Base-by-base conservation (phyloP, 2,888 invertebrate species). In the Geophilus truncorum region DNA sequence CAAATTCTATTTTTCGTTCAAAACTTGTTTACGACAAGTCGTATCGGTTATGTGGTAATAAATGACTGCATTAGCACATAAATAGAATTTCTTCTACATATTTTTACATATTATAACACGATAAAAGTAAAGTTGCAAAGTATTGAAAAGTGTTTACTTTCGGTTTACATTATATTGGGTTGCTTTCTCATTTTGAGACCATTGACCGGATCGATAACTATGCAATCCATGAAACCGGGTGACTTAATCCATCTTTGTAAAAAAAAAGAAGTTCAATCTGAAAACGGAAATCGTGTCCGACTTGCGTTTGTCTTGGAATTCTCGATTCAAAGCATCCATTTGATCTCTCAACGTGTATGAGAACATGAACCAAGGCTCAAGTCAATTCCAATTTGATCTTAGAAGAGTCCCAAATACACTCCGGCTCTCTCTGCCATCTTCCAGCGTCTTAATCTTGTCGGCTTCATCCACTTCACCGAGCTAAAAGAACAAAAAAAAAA, bases 311-410 rank as follows among this genome's bases (percentile, higher is more conserved):
- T 70, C 70, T 25, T 25, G 3, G 15, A 10, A 70, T 45, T 15
- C 70, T 25, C 70, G 70, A 28, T 70, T 70, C 70, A 28, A 25
- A 28, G 28, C 70, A 28, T 1, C 70, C 70, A 70, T 70, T 70
- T 70, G 70, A 70, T 70, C 70, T 70, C 70, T 25, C 70, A 70
- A 70, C 70, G 70, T 70, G 28, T 70, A 70, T 25, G 28, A 28
- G 25, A 70, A 70, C 70, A 70, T 70, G 25, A 70, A 70, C 70
- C 28, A 15, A 23, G 70, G 70, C 25, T 70, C 70, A 70, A 70
- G 70, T 70, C 70, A 28, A 70, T 70, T 70, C 70, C 70, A 70
- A 70, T 70, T 70, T 70, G 70, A 70, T 70, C 70, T 70, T 25
- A 25, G 70, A 70, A 28, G 70, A 70, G 23, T 28, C 28, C 28